phyloP scores from a whole-genome alignment of 2,113 vertebrate species.

The Nibea albiflora region DNA sequence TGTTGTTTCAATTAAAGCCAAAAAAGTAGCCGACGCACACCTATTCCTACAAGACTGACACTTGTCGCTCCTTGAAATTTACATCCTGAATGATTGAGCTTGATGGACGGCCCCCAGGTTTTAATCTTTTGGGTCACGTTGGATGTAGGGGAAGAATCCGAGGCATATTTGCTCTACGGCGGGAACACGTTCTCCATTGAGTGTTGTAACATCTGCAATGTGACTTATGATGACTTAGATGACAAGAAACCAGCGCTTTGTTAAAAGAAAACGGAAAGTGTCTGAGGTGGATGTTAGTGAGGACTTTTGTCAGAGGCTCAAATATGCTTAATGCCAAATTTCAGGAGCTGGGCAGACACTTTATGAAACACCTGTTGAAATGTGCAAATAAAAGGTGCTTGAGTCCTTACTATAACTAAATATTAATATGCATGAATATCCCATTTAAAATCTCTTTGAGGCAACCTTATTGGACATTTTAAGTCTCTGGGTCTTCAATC shows the following conservation, averaged over 20 bases:
- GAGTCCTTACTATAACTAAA: background rate
- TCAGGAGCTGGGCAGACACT: background rate
- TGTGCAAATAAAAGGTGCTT: background rate
- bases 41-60: background rate
- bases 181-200: background rate
- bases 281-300: conserved; percentile 5
- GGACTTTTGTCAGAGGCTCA: background rate
- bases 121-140: background rate
- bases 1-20: background rate
- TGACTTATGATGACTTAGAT: conserved; percentile 40
- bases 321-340: conserved; percentile 14
- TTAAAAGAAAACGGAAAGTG: background rate
- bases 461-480: background rate
- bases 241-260: conserved; percentile 22
- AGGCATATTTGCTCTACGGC: conserved; percentile 4
- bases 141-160: background rate
- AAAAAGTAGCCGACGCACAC: background rate
- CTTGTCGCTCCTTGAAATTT: background rate
- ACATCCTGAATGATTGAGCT: background rate
- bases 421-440: background rate
- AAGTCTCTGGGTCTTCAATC: background rate
- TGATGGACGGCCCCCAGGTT: background rate
- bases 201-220: conserved; percentile 25
- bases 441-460: background rate
- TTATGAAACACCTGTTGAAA: background rate